Evolutionary conservation across 2,888 invertebrate genomes (phyloP).

Genomic region (Altica lythri): DNA sequence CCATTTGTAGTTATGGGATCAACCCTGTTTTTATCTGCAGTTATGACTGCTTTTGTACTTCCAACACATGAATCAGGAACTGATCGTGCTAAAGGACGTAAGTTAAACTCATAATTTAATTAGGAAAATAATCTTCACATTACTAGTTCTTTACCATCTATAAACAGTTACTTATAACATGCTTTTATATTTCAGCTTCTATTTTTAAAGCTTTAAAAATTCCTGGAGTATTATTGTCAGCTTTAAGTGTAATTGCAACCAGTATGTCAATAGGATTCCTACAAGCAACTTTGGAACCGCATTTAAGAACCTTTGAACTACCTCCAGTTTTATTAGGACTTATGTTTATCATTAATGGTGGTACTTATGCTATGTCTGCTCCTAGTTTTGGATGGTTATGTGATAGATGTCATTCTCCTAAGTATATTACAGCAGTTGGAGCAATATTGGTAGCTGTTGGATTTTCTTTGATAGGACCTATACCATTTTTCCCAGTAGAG

Average conservation of each 20-base stretch:
- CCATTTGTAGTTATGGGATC: slow-evolving; percentile 83
- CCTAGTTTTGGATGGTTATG: slow-evolving; percentile 83
- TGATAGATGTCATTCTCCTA: slow-evolving; percentile 69
- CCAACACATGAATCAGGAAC: slow-evolving; percentile 66
- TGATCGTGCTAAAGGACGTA: slow-evolving; percentile 64
- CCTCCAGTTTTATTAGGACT: slow-evolving; percentile 73
- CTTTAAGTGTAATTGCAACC: slow-evolving; percentile 74
- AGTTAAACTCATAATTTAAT: no score
- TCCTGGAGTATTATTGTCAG: slow-evolving; percentile 74
- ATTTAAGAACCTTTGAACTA: slow-evolving; percentile 75
- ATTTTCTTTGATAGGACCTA: slow-evolving; percentile 79
- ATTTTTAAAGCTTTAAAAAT: slow-evolving; percentile 69
- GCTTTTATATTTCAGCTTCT: slow-evolving; percentile 67
- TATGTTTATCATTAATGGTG: slow-evolving; percentile 85
- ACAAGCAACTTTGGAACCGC: slow-evolving; percentile 87
- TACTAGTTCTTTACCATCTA: no score
- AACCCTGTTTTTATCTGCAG: slow-evolving; percentile 73
- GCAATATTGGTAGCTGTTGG: slow-evolving; percentile 69
- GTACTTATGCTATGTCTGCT: slow-evolving; percentile 77
- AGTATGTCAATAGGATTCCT: slow-evolving; percentile 86
- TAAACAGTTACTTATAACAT: no score
- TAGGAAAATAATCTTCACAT: no score
- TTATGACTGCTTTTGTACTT: slow-evolving; percentile 74
- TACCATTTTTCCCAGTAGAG: slow-evolving; percentile 70
- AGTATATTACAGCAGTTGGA: slow-evolving; percentile 70